Evolutionary conservation across 1,140 invertebrate genomes (phyloP).

Genomic region (Drosophila ambigua): DNA sequence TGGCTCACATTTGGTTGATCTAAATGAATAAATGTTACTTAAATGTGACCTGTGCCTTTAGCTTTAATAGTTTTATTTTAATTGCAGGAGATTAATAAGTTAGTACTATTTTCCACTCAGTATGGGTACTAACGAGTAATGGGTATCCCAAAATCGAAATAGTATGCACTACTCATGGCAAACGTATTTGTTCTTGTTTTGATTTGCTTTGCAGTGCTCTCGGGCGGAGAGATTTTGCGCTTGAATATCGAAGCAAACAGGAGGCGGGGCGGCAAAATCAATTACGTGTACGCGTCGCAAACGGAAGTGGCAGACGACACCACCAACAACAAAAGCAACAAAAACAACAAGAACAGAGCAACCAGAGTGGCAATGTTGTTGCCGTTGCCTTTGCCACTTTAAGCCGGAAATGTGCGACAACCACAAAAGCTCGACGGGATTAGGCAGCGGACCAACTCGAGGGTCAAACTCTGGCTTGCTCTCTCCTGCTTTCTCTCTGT

Average conservation of each 20-base stretch:
- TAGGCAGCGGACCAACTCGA: constrained; percentile 34
- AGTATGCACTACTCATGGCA: too few relatives aligned
- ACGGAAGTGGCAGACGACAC: constrained; percentile 55
- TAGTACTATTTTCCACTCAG: too few relatives aligned
- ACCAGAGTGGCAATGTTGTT: constrained; percentile 13
- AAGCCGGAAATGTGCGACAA: constrained; percentile 66
- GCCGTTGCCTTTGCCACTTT: constrained; percentile 39
- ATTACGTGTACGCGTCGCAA: constrained; percentile 59
- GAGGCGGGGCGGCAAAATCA: constrained; percentile 50
- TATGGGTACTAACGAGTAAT: too few relatives aligned
- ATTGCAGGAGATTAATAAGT: too few relatives aligned
- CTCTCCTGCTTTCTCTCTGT: background rate
- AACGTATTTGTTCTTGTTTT: constrained; percentile 9
- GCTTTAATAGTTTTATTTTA: too few relatives aligned
- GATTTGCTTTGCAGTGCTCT: constrained; percentile 14
- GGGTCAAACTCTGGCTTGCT: constrained; percentile 36
- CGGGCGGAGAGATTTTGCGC: constrained; percentile 38
- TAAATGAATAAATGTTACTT: too few relatives aligned
- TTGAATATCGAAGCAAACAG: constrained; percentile 34
- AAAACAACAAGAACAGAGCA: constrained; percentile 17
- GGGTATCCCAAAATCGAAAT: too few relatives aligned
- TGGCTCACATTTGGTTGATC: too few relatives aligned
- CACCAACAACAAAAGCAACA: constrained; percentile 24
- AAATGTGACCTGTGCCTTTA: background rate
- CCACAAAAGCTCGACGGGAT: constrained; percentile 56